These are phyloP conservation scores for Clitarchus hookeri DNA, from an alignment of 2,888 invertebrate species.

Conservation along the genomic window DNA sequence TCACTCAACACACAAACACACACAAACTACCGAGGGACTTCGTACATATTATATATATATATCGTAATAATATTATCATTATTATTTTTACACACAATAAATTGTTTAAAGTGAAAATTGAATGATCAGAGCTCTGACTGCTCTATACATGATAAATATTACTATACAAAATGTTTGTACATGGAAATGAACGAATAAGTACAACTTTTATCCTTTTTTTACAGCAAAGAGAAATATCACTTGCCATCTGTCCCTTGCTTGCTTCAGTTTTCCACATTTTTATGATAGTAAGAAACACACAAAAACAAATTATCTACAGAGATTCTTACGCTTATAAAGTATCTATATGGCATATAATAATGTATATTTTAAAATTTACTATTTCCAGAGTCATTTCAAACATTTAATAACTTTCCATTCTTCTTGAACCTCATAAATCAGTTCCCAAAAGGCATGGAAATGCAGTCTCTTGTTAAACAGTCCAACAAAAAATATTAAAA, in stretches of 20 bases:
- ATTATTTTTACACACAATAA: constrained; percentile 34
- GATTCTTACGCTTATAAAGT: constrained; percentile 27
- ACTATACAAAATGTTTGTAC: constrained; percentile 51
- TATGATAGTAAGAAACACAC: constrained; percentile 30
- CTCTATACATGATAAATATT: constrained; percentile 31
- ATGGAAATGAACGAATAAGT: constrained; percentile 58
- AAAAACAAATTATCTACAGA: constrained; percentile 34
- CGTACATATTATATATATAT: constrained; percentile 29
- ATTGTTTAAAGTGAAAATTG: constrained; percentile 36
- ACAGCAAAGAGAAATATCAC: constrained; percentile 58
- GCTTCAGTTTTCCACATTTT: background rate
- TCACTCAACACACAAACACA: background rate
- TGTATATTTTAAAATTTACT: background rate
- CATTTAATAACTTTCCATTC: background rate
- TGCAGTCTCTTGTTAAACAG: constrained; percentile 32
- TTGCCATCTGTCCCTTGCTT: constrained; percentile 43
- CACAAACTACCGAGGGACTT: constrained; percentile 35
- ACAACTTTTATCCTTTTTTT: constrained; percentile 51
- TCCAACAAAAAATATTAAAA: background rate
- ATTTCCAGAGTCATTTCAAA: background rate
- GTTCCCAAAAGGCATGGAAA: constrained; percentile 40
- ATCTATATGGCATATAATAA: constrained; percentile 7
- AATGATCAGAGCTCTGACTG: constrained; percentile 22
- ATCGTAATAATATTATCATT: constrained; percentile 18
- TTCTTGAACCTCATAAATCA: constrained; percentile 8